phyloP scores from a whole-genome alignment of 2,888 invertebrate genomes.

The Fissipunctia ypsillon region DNA sequence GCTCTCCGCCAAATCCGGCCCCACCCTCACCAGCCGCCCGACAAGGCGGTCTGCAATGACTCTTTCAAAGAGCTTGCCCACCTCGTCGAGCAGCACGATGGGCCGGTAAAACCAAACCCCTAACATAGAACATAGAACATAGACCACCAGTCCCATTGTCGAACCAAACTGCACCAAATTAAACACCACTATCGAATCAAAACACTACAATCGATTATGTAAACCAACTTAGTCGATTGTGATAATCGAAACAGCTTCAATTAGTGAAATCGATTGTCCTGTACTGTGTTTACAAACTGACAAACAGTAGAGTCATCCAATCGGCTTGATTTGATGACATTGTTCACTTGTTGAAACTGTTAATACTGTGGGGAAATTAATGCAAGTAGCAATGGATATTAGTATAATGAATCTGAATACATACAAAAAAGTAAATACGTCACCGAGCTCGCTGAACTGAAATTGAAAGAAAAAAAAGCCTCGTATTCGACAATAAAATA shows the following conservation, averaged over 20 bases:
- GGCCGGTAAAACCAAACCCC: too few relatives aligned
- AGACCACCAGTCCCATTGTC: neutral
- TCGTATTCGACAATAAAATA: too few relatives aligned
- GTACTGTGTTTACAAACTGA: constrained; percentile 30
- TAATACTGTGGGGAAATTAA: neutral
- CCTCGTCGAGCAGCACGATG: too few relatives aligned
- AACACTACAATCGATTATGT: constrained; percentile 23
- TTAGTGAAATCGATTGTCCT: constrained; percentile 48
- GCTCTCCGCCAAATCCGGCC: too few relatives aligned
- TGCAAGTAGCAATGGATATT: neutral
- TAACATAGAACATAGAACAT: too few relatives aligned
- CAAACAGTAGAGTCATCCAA: constrained; percentile 35
- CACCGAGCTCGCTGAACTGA: neutral
- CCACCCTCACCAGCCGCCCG: too few relatives aligned
- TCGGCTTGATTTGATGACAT: constrained; percentile 45
- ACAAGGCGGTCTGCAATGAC: too few relatives aligned
- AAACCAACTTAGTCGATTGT: constrained; percentile 28
- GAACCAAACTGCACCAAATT: neutral
- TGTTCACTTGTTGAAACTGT: constrained; percentile 17
- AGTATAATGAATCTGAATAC: neutral
- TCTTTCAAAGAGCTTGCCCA: too few relatives aligned
- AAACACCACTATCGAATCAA: constrained; percentile 10
- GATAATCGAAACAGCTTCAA: constrained; percentile 37
- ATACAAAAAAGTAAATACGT: neutral
- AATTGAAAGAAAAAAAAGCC: too few relatives aligned